Conservation (phyloP, 23 tunicate species). For the Trididemnum miniatum region DNA sequence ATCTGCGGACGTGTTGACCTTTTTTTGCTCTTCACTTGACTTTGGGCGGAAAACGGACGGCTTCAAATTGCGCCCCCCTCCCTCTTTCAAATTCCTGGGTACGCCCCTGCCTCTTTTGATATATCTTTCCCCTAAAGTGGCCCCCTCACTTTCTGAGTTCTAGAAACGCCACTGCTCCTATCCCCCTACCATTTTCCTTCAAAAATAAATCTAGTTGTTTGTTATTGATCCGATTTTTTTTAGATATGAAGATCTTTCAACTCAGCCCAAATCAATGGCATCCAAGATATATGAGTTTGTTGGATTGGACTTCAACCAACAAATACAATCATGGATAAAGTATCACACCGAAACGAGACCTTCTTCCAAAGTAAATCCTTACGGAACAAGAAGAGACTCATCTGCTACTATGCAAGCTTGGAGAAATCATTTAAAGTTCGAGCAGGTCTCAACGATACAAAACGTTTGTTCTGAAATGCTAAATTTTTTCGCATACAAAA, state of each 20-base stretch:
- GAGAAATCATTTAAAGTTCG: slow-evolving; percentile 53
- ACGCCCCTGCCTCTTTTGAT: no score
- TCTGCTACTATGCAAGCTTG: slow-evolving; percentile 74
- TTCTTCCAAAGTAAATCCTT: slow-evolving; percentile 52
- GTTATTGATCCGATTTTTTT: no score
- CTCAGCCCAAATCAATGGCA: slow-evolving; percentile 45
- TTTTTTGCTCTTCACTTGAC: no score
- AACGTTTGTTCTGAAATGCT: slow-evolving; percentile 40
- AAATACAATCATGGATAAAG: slow-evolving; percentile 46
- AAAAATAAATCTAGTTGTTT: no score
- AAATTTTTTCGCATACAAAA: slow-evolving; percentile 49
- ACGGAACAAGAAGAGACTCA: slow-evolving; percentile 68
- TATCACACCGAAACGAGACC: slow-evolving; percentile 45
- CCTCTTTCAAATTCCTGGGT: no score
- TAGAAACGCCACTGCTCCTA: no score
- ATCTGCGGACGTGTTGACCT: no score
- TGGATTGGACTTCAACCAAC: slow-evolving; percentile 35
- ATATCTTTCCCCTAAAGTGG: no score
- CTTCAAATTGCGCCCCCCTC: no score
- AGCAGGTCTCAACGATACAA: slow-evolving; percentile 30
- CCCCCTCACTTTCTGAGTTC: no score
- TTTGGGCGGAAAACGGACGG: no score
- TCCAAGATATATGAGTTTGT: slow-evolving; percentile 62
- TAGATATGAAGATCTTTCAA: slow-evolving; percentile 81
- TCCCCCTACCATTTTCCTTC: no score